These are phyloP conservation scores for Neomonachus schauinslandi DNA, from an alignment of 2,113 vertebrate genomes.

Conservation along the genomic window DNA sequence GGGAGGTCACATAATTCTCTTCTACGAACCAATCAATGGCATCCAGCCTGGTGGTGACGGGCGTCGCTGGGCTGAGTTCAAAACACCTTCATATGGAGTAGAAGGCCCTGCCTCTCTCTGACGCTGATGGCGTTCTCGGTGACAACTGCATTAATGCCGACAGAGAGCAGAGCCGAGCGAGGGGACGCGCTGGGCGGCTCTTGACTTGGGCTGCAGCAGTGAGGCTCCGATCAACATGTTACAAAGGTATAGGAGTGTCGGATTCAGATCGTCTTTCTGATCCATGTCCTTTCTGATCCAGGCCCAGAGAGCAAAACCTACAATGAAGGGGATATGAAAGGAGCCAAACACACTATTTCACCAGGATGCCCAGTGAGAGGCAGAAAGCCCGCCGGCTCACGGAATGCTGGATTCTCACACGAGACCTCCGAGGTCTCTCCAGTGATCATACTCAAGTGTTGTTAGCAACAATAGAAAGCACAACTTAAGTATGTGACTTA, in stretches of 20 bases:
- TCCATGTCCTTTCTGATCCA: not conserved
- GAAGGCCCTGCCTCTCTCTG: not conserved
- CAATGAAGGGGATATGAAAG: slow-evolving; percentile 35
- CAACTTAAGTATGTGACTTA: not conserved
- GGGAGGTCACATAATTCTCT: not conserved
- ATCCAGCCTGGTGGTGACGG: fast-evolving
- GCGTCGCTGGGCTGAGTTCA: fast-evolving
- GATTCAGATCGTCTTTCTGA: not conserved
- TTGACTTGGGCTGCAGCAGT: fast-evolving
- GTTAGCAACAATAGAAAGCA: not conserved
- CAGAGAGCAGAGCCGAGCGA: not conserved
- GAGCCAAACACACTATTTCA: not conserved
- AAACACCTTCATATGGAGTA: fast-evolving
- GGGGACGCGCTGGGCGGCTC: fast-evolving
- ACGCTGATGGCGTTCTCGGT: fast-evolving
- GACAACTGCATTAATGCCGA: fast-evolving
- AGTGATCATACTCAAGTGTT: not conserved
- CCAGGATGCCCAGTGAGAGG: slow-evolving; percentile 26
- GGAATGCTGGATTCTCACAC: not conserved
- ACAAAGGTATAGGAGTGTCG: not conserved
- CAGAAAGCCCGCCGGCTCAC: not conserved
- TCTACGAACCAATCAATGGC: not conserved
- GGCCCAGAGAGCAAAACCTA: slow-evolving; percentile 62
- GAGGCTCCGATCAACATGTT: not conserved
- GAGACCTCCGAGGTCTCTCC: not conserved